phyloP scores from a whole-genome alignment of 35 echinoderm and acorn worm species.

The Anneissia japonica region DNA sequence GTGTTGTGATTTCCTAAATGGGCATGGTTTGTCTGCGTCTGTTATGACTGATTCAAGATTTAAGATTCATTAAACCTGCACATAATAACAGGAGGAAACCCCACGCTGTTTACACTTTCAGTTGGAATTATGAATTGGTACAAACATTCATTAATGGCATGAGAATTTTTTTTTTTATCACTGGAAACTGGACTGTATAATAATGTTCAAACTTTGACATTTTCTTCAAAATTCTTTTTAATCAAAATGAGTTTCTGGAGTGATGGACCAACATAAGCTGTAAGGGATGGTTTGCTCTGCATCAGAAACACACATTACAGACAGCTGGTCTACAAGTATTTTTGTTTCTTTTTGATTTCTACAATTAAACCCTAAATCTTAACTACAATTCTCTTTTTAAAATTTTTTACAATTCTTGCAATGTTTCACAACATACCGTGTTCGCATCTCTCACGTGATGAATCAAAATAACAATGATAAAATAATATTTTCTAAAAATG shows the following conservation, averaged over 20 bases:
- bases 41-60: no score
- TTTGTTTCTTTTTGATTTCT: neutral
- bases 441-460: neutral
- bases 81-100: no score
- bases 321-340: no score
- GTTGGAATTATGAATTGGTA: no score
- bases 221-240: neutral
- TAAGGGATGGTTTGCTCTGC: neutral
- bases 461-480: neutral
- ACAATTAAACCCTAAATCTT: neutral
- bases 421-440: neutral
- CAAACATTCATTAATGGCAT: no score
- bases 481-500: neutral
- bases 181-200: no score
- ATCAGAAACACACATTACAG: neutral
- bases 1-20: no score
- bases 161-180: no score
- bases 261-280: neutral
- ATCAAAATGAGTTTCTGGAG: neutral
- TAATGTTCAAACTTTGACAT: no score
- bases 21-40: no score
- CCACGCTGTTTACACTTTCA: no score
- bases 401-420: neutral
- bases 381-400: neutral
- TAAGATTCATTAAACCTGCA: no score